phyloP scores from a whole-genome alignment of 2,797 vertebrate genomes.

The Emys orbicularis region DNA sequence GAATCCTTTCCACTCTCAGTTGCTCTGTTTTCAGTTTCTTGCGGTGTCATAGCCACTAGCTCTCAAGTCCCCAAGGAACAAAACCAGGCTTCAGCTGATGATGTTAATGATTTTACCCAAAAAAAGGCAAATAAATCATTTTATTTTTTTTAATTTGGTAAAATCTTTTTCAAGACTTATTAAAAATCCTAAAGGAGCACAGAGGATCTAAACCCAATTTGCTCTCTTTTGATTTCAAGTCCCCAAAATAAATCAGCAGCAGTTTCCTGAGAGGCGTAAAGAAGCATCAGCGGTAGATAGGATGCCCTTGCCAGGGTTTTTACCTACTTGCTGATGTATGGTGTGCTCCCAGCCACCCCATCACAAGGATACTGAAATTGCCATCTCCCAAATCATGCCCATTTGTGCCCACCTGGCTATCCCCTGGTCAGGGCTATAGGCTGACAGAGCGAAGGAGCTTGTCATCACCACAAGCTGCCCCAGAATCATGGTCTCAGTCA shows the following conservation, averaged over 20 bases:
- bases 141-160: background rate
- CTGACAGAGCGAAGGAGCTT: background rate
- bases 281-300: background rate
- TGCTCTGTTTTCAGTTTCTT: background rate
- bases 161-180: background rate
- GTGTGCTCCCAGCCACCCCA: background rate
- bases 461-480: background rate
- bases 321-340: background rate
- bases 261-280: background rate
- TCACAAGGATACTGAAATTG: background rate
- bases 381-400: background rate
- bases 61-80: background rate
- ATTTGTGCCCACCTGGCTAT: background rate
- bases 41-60: fast-evolving
- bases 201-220: background rate
- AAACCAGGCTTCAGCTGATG: background rate
- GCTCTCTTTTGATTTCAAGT: background rate
- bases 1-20: fast-evolving
- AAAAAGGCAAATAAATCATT: background rate
- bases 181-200: background rate
- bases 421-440: background rate
- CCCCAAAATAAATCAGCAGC: background rate
- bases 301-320: background rate
- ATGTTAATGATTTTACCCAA: background rate
- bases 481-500: background rate